A percentile compares a stretch with the other conserved stretches of the same genome.
Conservation (phyloP, 2,888 invertebrate genomes). For the Coecobrya sp. region DNA sequence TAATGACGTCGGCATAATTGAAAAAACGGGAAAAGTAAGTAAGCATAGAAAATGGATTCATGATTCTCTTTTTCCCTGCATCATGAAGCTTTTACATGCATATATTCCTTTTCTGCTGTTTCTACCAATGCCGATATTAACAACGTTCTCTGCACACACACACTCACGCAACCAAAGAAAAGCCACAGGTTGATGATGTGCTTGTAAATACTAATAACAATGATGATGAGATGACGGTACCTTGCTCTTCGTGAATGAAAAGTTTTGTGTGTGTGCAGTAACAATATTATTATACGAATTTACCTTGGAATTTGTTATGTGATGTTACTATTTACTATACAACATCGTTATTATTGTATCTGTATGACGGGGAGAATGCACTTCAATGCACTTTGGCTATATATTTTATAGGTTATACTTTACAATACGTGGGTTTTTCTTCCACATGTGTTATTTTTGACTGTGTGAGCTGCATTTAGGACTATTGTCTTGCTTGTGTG, state of each 20-base stretch:
- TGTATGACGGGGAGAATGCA: background rate
- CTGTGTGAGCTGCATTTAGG: background rate
- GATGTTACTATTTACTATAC: background rate
- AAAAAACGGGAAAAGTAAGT: conserved; percentile 75
- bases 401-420: background rate
- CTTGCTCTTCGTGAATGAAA: conserved; percentile 76
- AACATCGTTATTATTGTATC: background rate
- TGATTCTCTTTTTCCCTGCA: background rate
- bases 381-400: background rate
- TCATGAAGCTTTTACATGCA: conserved; percentile 4
- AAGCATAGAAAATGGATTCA: conserved; percentile 40
- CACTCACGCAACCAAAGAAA: background rate
- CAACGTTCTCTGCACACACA: conserved; percentile 15
- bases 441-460: background rate
- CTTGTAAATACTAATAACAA: conserved; percentile 29
- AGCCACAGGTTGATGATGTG: conserved; percentile 78
- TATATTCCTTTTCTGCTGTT: conserved; percentile 14
- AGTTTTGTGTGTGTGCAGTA: background rate
- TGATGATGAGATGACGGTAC: conserved; percentile 58
- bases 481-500: background rate
- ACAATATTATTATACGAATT: conserved; percentile 28
- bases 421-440: conserved; percentile 11
- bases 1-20: conserved; percentile 76
- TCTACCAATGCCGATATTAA: conserved; percentile 18
- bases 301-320: conserved; percentile 31